A percentile compares a stretch with the other conserved stretches of the same genome.
phyloP scores from a whole-genome alignment of 1,140 invertebrate species.

The Zaprionus capensis region DNA sequence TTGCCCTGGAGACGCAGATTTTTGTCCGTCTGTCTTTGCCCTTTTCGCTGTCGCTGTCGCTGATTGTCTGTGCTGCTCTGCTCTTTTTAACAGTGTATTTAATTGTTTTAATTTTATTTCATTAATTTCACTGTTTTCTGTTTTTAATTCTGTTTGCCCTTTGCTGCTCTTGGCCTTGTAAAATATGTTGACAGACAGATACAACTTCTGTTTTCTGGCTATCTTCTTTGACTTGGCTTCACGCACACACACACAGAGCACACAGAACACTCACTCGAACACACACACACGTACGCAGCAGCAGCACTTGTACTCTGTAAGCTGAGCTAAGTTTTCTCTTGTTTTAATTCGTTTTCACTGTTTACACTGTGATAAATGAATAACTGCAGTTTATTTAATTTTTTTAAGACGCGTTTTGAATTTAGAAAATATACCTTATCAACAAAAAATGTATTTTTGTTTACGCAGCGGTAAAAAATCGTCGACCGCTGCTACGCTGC shows the following conservation, averaged over 20 bases:
- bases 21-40: constrained; percentile 18
- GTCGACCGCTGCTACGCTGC: constrained; percentile 32
- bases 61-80: constrained; percentile 1
- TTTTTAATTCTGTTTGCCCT: constrained; percentile 22
- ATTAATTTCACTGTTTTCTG: constrained; percentile 7
- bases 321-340: constrained; percentile 24
- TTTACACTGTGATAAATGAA: not conserved
- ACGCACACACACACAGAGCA: constrained; percentile 15
- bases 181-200: constrained; percentile 49
- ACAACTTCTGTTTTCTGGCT: constrained; percentile 45
- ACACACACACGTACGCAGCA: constrained; percentile 3
- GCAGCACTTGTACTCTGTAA: constrained; percentile 29
- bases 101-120: constrained; percentile 16
- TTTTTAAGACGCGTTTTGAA: constrained; percentile 2
- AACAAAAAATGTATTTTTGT: constrained; percentile 40
- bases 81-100: not conserved
- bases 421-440: constrained; percentile 29
- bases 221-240: constrained; percentile 41
- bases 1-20: constrained; percentile 17
- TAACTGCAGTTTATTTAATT: constrained; percentile 11
- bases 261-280: constrained; percentile 3
- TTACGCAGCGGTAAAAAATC: constrained; percentile 47
- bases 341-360: constrained; percentile 2
- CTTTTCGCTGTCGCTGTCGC: constrained; percentile 22
- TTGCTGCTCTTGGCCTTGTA: constrained; percentile 28